These are phyloP conservation scores for Bucorvus abyssinicus DNA, from an alignment of 2,797 vertebrate genomes.

Conservation along the genomic window DNA sequence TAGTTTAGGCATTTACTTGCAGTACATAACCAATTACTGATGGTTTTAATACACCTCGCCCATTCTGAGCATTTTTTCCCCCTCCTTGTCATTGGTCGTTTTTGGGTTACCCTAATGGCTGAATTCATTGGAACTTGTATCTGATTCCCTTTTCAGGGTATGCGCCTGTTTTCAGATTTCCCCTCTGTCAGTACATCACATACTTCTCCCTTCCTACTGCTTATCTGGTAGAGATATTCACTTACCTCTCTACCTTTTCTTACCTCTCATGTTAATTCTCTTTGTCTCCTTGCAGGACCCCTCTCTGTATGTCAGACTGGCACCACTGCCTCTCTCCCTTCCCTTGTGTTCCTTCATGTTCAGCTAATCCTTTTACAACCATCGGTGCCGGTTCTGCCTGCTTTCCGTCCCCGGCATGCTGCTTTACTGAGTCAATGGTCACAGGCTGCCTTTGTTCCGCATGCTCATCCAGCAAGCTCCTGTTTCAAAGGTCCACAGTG, in stretches of 20 bases:
- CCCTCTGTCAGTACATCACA: neutral
- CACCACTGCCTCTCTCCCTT: neutral
- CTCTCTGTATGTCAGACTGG: neutral
- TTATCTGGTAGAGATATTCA: neutral
- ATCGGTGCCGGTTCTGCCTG: neutral
- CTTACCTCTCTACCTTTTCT: neutral
- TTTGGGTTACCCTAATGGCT: neutral
- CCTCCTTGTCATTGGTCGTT: neutral
- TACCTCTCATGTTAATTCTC: neutral
- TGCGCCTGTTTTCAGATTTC: neutral
- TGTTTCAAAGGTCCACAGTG: neutral
- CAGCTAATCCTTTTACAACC: neutral
- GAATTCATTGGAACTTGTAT: neutral
- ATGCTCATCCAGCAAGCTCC: neutral
- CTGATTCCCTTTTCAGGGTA: neutral
- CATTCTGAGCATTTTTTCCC: neutral
- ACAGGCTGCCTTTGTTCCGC: neutral
- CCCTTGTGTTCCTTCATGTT: neutral
- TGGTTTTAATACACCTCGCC: neutral
- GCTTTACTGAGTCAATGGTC: neutral
- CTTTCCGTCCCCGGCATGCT: neutral
- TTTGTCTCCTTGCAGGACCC: neutral
- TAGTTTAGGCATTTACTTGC: neutral
- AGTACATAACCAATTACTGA: neutral
- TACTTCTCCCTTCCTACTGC: neutral